phyloP scores from a whole-genome alignment of 2,888 invertebrate genomes.

The Rotaria sp. region DNA sequence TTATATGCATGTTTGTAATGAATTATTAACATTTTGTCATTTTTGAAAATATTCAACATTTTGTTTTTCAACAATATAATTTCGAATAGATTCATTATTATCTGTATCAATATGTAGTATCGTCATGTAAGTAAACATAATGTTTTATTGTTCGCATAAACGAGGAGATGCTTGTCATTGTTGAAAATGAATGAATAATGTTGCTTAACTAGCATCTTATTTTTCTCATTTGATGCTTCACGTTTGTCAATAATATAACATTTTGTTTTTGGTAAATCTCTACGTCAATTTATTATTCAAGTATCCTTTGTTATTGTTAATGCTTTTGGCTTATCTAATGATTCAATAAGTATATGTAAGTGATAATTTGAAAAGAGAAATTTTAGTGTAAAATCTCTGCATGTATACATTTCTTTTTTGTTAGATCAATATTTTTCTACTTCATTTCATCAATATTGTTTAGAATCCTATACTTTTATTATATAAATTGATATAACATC shows the following conservation, averaged over 20 bases:
- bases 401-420: too few species aligned
- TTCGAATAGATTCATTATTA: slow-evolving; percentile 51
- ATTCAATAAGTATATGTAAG: background rate
- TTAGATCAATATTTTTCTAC: too few species aligned
- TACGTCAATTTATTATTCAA: slow-evolving; percentile 31
- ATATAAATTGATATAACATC: slow-evolving; percentile 60
- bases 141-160: slow-evolving; percentile 41
- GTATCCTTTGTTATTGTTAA: slow-evolving; percentile 30
- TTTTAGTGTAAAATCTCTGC: too few species aligned
- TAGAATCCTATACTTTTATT: slow-evolving; percentile 72
- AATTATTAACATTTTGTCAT: slow-evolving; percentile 5
- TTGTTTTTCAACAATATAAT: slow-evolving; percentile 48
- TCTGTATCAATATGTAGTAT: slow-evolving; percentile 48
- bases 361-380: too few species aligned
- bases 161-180: background rate
- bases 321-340: slow-evolving; percentile 31
- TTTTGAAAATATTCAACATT: slow-evolving; percentile 41
- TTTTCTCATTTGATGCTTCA: background rate
- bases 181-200: background rate
- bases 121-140: slow-evolving; percentile 49
- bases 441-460: too few species aligned
- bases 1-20: background rate
- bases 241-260: slow-evolving; percentile 45
- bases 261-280: background rate
- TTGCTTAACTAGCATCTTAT: slow-evolving; percentile 27